Base-by-base conservation (phyloP, 2,797 vertebrate species). In the Vultur gryphus region DNA sequence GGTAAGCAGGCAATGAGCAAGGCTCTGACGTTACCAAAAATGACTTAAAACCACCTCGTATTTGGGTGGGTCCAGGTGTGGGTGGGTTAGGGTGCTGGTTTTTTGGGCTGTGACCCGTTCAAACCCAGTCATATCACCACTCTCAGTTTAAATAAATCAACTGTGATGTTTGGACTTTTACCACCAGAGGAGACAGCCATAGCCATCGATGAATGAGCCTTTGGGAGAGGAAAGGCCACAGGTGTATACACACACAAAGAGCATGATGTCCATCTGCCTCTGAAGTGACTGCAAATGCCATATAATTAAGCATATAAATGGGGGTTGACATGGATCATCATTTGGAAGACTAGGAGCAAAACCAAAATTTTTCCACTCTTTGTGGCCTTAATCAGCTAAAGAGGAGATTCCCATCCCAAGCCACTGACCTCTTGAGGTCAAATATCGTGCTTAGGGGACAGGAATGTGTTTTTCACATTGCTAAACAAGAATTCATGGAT, bases 141-240 rank as follows among this genome's bases (percentile, higher is more conserved):
- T 78, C 17, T 64, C 21, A 17, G 25, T 76, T 85, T 73, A 43
- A 77, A 85, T 69, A 72, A 51, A 83, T 46, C 26, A 62, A 3
- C 33, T 28, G 9, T 44, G 37, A 6, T 66, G 9, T 66, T 69
- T 89, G 54, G 43, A 43, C 39, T 67, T 80, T 35, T 51, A 20
- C 10, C 4, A 31, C 44, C 16, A 46, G 25, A 41, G 11, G 7
- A 73, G 51, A 76, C 14, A n/a, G 33, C 13, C 17, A 24, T 7
- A 84, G 44, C 20, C 23, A 26, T 41, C 0, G 0, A 15, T 29
- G 13, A 78, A 48, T 0, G 3, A 92, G 25, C 44, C 2, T 6
- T 26, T 55, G 43, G 26, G 44, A 87, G 29, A 15, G 25, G 11
- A 86, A 33, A 77, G 26, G 29, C 39, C 35, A 5, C 41, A 37